phyloP scores from a whole-genome alignment of 2,113 vertebrate species.

The Sterrhoptilus dennistouni region DNA sequence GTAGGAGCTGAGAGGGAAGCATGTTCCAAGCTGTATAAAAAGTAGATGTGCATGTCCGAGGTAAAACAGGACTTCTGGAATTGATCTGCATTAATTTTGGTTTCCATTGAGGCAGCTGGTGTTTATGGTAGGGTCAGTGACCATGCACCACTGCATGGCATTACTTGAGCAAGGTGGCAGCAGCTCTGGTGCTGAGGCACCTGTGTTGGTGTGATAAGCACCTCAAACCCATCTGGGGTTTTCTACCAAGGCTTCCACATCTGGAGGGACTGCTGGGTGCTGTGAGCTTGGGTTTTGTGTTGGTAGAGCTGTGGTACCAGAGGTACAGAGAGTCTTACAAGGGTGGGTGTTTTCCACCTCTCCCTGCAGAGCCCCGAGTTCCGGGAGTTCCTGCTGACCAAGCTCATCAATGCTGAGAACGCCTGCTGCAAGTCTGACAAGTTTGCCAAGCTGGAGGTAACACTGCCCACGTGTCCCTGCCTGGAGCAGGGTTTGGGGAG shows the following conservation, averaged over 20 bases:
- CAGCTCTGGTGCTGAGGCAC: neutral
- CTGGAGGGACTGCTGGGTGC: neutral
- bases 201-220: neutral
- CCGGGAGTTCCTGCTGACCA: conserved; percentile 92
- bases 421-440: conserved; percentile 95
- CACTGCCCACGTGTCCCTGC: neutral
- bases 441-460: conserved; percentile 93
- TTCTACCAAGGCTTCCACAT: neutral
- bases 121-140: neutral
- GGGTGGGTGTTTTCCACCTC: neutral
- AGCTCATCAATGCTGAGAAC: conserved; percentile 91
- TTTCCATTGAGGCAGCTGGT: neutral
- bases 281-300: neutral
- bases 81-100: neutral
- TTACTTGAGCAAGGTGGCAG: fast-evolving
- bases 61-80: fast-evolving
- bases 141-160: fast-evolving
- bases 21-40: too few species aligned
- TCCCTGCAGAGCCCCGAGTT: conserved; percentile 84
- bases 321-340: fast-evolving
- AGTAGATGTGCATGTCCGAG: fast-evolving
- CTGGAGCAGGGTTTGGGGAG: fast-evolving
- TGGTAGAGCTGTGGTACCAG: neutral
- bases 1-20: conserved; percentile 54
- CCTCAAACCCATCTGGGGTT: neutral